Conservation (phyloP, 2,797 vertebrate genomes). For the Scyliorhinus canicula region DNA sequence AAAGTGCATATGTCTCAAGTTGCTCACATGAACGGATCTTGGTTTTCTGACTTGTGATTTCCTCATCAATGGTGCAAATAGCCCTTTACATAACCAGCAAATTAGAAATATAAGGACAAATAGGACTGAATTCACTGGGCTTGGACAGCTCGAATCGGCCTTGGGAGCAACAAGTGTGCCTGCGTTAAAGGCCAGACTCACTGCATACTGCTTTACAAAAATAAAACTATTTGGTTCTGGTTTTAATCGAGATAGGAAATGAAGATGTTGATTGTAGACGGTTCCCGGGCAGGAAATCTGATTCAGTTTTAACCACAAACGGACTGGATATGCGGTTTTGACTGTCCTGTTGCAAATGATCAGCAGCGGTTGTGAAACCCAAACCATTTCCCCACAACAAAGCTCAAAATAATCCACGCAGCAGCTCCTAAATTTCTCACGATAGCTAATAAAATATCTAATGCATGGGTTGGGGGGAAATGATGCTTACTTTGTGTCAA, state of each 20-base stretch:
- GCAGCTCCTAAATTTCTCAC: not conserved
- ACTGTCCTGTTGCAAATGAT: not conserved
- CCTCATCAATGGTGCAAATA: no score
- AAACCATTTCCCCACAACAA: not conserved
- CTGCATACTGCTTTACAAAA: not conserved
- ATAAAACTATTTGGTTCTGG: not conserved
- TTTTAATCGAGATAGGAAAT: not conserved
- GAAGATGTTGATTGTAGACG: not conserved
- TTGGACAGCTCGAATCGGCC: not conserved
- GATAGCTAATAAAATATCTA: not conserved
- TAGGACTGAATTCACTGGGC: not conserved
- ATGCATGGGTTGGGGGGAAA: not conserved
- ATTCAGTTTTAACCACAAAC: slow-evolving; percentile 13
- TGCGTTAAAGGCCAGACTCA: not conserved
- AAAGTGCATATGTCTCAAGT: not conserved
- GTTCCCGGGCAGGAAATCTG: not conserved
- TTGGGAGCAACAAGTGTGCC: not conserved
- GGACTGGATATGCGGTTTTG: not conserved
- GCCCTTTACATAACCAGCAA: not conserved
- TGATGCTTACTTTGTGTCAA: not conserved
- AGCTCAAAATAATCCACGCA: not conserved
- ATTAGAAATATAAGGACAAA: not conserved
- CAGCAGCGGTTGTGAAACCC: not conserved
- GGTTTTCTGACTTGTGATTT: not conserved
- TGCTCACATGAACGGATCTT: not conserved